Conservation (phyloP, 2,888 invertebrate genomes). For the Caenorhabditis sp. region DNA sequence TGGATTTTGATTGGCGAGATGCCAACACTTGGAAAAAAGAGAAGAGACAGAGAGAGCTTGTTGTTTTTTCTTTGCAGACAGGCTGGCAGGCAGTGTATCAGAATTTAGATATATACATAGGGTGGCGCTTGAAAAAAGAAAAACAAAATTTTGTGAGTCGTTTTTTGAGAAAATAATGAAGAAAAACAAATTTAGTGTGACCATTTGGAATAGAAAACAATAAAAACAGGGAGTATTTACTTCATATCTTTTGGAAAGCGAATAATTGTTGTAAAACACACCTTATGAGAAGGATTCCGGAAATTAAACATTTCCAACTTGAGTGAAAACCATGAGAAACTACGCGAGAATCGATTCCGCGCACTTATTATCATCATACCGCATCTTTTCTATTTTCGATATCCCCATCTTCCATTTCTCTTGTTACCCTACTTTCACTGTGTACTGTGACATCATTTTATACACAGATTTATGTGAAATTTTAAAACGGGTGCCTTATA, state of each 20-base stretch:
- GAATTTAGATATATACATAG: not conserved
- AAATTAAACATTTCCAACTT: no score
- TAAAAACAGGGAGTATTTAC: no score
- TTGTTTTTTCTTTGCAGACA: not conserved
- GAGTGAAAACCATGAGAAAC: no score
- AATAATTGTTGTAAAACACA: no score
- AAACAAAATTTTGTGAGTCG: not conserved
- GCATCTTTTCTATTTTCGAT: not conserved
- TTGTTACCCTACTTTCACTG: not conserved
- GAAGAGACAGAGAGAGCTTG: not conserved
- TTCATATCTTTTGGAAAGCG: no score
- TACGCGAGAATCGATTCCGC: not conserved
- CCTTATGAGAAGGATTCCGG: no score
- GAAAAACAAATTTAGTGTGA: not conserved
- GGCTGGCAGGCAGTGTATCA: not conserved
- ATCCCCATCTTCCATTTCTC: not conserved
- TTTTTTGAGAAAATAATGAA: not conserved
- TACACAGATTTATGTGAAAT: not conserved
- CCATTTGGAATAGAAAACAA: no score
- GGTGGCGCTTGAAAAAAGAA: not conserved
- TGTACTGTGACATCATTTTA: not conserved
- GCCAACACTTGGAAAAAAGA: not conserved
- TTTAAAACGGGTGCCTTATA: no score
- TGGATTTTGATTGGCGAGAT: slow-evolving; percentile 1
- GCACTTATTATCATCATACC: not conserved